Evolutionary conservation across 2,797 vertebrate species (phyloP).

Genomic region (Parambassis ranga): DNA sequence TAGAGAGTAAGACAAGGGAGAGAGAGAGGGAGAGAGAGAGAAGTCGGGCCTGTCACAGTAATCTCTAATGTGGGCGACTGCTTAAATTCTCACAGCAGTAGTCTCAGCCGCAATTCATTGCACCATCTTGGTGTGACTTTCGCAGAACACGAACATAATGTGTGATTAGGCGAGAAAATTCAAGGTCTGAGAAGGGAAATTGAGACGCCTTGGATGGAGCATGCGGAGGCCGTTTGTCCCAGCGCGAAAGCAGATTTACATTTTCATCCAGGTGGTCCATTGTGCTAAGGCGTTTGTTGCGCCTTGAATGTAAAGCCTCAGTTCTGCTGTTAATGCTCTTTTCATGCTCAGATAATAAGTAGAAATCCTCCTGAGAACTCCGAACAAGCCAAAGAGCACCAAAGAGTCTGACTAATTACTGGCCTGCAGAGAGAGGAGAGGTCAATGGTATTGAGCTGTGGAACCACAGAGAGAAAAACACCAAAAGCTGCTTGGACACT

Average conservation of each 20-base stretch:
- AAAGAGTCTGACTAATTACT: conserved; percentile 59
- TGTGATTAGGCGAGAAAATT: conserved; percentile 30
- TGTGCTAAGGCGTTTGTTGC: not conserved
- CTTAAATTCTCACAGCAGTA: conserved; percentile 50
- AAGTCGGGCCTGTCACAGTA: conserved; percentile 51
- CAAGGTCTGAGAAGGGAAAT: not conserved
- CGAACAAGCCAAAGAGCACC: conserved; percentile 39
- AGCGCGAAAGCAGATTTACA: conserved; percentile 14
- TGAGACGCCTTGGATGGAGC: not conserved
- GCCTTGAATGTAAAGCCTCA: conserved; percentile 13
- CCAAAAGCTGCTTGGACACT: not conserved
- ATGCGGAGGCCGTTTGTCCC: conserved; percentile 7
- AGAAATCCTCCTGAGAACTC: conserved; percentile 44
- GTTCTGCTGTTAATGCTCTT: conserved; percentile 14
- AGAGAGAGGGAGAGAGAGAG: conserved; percentile 23
- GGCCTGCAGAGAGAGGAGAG: conserved; percentile 25
- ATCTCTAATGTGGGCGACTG: conserved; percentile 55
- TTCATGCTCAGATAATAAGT: conserved; percentile 20
- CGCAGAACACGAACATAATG: conserved; percentile 35
- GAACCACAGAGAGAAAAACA: conserved; percentile 8
- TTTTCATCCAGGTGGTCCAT: conserved; percentile 28
- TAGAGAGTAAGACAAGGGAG: conserved; percentile 36
- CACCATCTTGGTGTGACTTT: conserved; percentile 32
- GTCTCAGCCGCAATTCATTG: conserved; percentile 34
- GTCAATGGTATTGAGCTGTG: conserved; percentile 57